phyloP scores from a whole-genome alignment of 2,888 invertebrate species.

The Aquatica leii region DNA sequence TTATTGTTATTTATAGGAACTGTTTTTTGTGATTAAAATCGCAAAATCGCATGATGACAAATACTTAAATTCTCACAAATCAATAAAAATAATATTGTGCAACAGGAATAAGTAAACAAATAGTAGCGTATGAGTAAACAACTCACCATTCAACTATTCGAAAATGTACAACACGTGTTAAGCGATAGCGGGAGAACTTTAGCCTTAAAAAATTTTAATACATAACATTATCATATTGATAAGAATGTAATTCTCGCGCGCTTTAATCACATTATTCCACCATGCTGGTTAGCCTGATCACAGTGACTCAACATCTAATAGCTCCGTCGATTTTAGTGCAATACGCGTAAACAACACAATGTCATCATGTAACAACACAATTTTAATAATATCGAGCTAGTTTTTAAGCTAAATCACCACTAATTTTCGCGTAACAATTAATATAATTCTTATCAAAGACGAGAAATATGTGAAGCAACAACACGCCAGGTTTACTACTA shows the following conservation, averaged over 20 bases:
- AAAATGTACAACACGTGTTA: conserved; percentile 28
- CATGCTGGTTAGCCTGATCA: conserved; percentile 38
- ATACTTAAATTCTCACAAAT: conserved; percentile 10
- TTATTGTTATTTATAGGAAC: neutral
- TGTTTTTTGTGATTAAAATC: neutral
- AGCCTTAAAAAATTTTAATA: conserved; percentile 41
- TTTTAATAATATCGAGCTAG: conserved; percentile 17
- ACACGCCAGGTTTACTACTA: conserved; percentile 46
- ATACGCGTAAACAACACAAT: conserved; percentile 17
- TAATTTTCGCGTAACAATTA: conserved; percentile 16
- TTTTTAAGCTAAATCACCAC: conserved; percentile 13
- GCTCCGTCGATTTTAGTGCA: conserved; percentile 27
- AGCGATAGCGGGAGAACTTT: conserved; percentile 35
- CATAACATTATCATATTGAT: conserved; percentile 40
- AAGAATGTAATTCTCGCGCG: conserved; percentile 41
- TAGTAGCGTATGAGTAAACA: conserved; percentile 37
- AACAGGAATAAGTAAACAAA: conserved; percentile 45
- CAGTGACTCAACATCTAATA: conserved; percentile 43
- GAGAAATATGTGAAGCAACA: conserved; percentile 43
- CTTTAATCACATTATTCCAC: conserved; percentile 35
- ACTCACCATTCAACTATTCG: conserved; percentile 36
- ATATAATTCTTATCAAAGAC: conserved; percentile 34
- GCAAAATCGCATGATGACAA: neutral
- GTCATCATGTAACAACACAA: conserved; percentile 22
- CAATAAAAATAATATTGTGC: conserved; percentile 41